These are phyloP conservation scores for Mixornis gularis DNA, from an alignment of 2,113 vertebrate genomes.

Conservation along the genomic window DNA sequence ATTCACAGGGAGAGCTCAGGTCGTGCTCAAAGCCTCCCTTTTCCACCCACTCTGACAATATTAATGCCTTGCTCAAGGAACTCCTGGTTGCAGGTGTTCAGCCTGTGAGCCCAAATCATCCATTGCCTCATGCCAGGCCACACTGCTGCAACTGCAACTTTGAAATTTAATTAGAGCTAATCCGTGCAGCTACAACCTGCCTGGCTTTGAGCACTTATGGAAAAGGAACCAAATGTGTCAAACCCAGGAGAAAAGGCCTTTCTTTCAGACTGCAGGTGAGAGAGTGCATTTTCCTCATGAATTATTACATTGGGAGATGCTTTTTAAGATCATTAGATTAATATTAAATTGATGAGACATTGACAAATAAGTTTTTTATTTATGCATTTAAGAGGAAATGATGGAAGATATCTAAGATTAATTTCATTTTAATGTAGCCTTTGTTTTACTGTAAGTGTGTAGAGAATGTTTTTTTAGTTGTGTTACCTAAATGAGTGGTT, in stretches of 20 bases:
- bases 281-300: background rate
- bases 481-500: background rate
- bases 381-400: background rate
- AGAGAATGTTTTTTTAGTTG: background rate
- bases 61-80: background rate
- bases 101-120: background rate
- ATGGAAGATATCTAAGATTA: background rate
- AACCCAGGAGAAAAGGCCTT: background rate
- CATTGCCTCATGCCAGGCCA: background rate
- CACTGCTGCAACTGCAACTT: background rate
- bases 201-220: background rate
- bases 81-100: background rate
- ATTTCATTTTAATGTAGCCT: background rate
- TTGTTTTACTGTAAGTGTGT: background rate
- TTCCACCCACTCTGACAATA: background rate
- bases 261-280: background rate
- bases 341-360: background rate
- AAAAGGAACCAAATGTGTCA: background rate
- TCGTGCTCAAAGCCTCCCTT: background rate
- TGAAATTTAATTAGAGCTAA: background rate
- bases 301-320: background rate
- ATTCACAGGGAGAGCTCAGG: background rate
- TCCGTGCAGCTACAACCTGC: background rate
- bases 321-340: background rate
- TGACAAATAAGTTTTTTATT: background rate